Conservation (phyloP, 2,797 vertebrate species). For the Schizopygopsis pylzovi region DNA sequence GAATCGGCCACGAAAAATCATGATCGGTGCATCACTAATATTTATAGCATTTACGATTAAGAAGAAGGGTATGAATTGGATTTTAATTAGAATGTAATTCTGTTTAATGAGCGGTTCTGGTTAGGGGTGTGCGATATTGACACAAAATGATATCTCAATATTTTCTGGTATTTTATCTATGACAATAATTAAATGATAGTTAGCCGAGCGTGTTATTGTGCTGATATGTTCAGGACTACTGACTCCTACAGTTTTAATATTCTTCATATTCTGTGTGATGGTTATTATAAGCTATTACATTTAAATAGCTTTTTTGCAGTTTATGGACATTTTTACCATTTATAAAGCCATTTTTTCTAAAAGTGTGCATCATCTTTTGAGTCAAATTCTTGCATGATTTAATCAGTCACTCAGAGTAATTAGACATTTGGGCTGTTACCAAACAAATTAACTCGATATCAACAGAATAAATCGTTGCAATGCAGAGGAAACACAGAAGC, state of each 20-base stretch:
- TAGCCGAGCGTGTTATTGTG: not conserved
- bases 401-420: no score
- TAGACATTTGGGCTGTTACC: no score
- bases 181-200: not conserved
- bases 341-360: no score
- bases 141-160: not conserved
- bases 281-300: no score
- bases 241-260: not conserved
- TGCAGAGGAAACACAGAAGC: no score
- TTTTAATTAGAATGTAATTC: not conserved
- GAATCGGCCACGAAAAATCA: no score
- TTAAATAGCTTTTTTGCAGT: no score
- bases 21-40: no score
- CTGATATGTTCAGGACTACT: not conserved
- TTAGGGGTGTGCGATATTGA: not conserved
- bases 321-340: no score
- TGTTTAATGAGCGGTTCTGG: not conserved
- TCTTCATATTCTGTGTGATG: not conserved
- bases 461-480: no score
- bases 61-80: not conserved
- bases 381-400: no score
- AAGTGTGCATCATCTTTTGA: not conserved
- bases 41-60: not conserved
- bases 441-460: no score
- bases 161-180: not conserved